phyloP scores from a whole-genome alignment of 2,797 vertebrate species.

The Phyllotis vaccarum region DNA sequence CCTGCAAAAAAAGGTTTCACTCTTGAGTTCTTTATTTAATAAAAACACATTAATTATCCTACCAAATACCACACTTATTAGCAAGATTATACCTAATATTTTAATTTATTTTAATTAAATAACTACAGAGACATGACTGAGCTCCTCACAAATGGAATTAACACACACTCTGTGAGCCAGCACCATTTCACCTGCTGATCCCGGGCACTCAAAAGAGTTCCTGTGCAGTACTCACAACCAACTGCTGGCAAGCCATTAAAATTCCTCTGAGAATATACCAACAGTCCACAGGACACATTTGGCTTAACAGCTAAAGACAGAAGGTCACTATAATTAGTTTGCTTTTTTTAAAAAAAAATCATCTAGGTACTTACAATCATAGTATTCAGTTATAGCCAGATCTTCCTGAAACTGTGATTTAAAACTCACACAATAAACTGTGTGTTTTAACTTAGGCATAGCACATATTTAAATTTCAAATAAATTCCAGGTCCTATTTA shows the following conservation, averaged over 20 bases:
- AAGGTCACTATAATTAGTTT: slow-evolving; percentile 23
- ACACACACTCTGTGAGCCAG: slow-evolving; percentile 59
- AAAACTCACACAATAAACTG: not conserved
- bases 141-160: slow-evolving; percentile 49
- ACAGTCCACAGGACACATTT: not conserved
- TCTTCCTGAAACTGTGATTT: not conserved
- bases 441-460: not conserved
- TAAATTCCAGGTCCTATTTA: not conserved
- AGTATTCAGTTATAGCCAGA: not conserved
- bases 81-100: slow-evolving; percentile 12
- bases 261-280: not conserved
- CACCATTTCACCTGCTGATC: slow-evolving; percentile 98
- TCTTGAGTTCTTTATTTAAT: not conserved
- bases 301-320: not conserved
- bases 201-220: slow-evolving; percentile 94
- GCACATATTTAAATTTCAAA: not conserved
- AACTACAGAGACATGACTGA: slow-evolving; percentile 41
- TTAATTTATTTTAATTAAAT: slow-evolving; percentile 31
- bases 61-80: not conserved
- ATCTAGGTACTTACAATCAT: not conserved
- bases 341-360: not conserved
- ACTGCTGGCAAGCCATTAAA: slow-evolving; percentile 42
- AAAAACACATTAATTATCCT: not conserved
- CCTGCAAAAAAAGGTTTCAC: not conserved
- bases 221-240: slow-evolving; percentile 75